Base-by-base conservation (phyloP, 2,888 invertebrate species). In the Campaea margaritaria region DNA sequence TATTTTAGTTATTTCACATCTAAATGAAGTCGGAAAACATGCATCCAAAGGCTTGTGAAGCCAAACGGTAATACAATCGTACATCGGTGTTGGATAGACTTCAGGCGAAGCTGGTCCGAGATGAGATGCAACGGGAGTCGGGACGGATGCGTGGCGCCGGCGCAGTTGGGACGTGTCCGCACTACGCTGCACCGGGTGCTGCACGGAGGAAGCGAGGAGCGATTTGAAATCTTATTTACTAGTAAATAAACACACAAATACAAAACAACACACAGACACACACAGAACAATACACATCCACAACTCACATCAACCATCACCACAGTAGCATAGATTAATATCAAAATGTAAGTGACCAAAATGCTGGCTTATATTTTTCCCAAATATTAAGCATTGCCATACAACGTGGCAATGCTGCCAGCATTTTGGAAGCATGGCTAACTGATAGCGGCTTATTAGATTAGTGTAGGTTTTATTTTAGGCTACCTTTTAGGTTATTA, bases 141-240 rank as follows among this genome's bases (percentile, higher is more conserved):
- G 41, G 65, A 53, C 65, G 70, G 70, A 70, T 66, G 68, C 63
- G 58, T 43, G 70, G 68, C 70, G 69, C 69, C 69, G 60, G 65
- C 58, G 27, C 69, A 70, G 69, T 65, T 70, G 69, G 68, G 55
- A 54, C 63, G 27, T 62, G 49, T 70, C 65, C 41, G 36, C 21
- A 0, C 28, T 5, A 10, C 41, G 28, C 13, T 46, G 36, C 10
- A 15, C 2, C 10, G 36, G 7, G 46, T 3, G 47, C 43, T 5
- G 31, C 21, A 12, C 43, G 51, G 1, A 21, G 44, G 41, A 42
- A 49, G 31, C 12, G 50, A 11, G 8, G n/a, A 39, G 21, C 34
- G 16, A 14, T 21, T 49, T 36, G 36, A 36, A n/a, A 12, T 12
- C 1, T 10, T 2, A 36, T 12, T 1, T 1, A 36, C 21, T 21